Evolutionary conservation across 1,140 invertebrate species (phyloP), one percentile per base, ranked within the genome.

Genomic region (Aphelinus certus): DNA sequence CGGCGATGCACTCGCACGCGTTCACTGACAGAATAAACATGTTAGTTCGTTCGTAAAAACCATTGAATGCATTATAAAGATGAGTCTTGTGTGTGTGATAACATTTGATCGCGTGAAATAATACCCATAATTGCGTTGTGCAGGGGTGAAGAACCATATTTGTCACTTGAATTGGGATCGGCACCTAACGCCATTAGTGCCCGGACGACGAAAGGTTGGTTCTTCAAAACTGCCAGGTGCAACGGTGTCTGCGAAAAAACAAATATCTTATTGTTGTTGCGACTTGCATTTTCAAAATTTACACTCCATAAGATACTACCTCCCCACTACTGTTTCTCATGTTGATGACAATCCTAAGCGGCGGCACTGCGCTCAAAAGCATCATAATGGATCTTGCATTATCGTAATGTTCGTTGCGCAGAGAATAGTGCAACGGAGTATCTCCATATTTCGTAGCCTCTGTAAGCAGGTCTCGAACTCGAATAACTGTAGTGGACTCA

Each of bases 191-290:
- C 63, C 43, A 90, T 71, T 53, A 90, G 79, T 56, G 80, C 84
- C 53, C 80, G 78, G 7, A 89, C 83, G 26, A 85, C 76, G 55
- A 88, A 83, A 0, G 86, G 57, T 55, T 87, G 85, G 78, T 88
- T 86, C 69, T 86, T 82, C 9, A 88, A 73, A 26, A 89, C 88
- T 2, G 89, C 88, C 62, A 88, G 84, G 82, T 91, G 89, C 3
- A 90, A 76, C 0, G 87, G 85, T 43, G 86, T 90, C 81, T 90
- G 57, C 9, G 78, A 82, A 86, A 42, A 67, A 64, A 76, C 70
- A 51, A 26, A 26, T 26, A 26, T 26, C 26, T 26, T 26, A 26
- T 26, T 26, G 26, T 26, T 26, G 26, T 26, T 26, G 26, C 26
- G 26, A 26, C 26, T 26, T 26, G 26, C 26, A 26, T 26, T 26